These are phyloP conservation scores for Megaustenia siamemsis DNA, from an alignment of 2,888 invertebrate genomes.

Conservation along the genomic window DNA sequence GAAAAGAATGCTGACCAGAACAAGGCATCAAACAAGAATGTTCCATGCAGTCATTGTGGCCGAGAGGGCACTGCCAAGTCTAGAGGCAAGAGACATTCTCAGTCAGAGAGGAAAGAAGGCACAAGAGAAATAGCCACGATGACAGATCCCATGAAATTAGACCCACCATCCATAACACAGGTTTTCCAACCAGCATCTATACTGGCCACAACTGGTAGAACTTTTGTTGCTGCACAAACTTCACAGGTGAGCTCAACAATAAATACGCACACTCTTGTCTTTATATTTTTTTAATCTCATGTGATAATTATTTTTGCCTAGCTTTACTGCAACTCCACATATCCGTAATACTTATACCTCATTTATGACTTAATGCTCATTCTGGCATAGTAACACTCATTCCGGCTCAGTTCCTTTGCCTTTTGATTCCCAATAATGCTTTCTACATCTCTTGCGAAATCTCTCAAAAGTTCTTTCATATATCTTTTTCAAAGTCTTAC, in stretches of 20 bases:
- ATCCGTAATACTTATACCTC: too few relatives aligned
- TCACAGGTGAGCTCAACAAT: slow-evolving; percentile 27
- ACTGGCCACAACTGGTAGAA: slow-evolving; percentile 26
- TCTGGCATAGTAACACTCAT: too few relatives aligned
- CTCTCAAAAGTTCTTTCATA: too few relatives aligned
- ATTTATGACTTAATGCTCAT: too few relatives aligned
- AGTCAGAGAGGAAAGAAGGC: slow-evolving; percentile 16
- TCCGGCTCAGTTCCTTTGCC: too few relatives aligned
- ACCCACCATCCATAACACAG: not conserved
- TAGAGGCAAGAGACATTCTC: slow-evolving; percentile 9
- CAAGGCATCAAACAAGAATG: slow-evolving; percentile 17
- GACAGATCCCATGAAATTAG: slow-evolving; percentile 29
- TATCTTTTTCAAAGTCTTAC: too few relatives aligned
- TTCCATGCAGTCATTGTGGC: slow-evolving; percentile 39
- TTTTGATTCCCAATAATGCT: too few relatives aligned
- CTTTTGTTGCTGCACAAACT: slow-evolving; percentile 39
- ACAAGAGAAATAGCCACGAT: slow-evolving; percentile 35
- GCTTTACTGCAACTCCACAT: too few relatives aligned
- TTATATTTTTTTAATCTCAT: too few relatives aligned
- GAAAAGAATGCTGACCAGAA: slow-evolving; percentile 32
- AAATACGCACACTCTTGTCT: too few relatives aligned
- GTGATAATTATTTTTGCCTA: not conserved
- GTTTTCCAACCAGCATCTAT: not conserved
- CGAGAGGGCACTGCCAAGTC: slow-evolving; percentile 26
- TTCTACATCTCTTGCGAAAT: too few relatives aligned